Evolutionary conservation across 2,888 invertebrate genomes (phyloP).

Genomic region (Drosophila nr. perissopoda): DNA sequence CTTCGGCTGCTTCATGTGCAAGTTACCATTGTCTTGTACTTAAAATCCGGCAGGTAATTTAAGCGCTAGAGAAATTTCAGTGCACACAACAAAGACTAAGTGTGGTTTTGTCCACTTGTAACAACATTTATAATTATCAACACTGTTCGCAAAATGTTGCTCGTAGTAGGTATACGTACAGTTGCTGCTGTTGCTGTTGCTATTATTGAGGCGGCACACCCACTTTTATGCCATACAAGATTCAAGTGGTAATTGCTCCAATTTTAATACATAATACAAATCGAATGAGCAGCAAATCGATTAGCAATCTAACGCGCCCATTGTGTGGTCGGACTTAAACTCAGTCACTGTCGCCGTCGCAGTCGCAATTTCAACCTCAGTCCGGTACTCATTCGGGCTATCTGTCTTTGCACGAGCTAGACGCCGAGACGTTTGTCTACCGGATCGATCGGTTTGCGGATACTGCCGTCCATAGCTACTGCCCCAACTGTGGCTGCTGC

Average conservation of each 20-base stretch:
- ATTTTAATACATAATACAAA: conserved; percentile 80
- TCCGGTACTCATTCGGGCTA: conserved; percentile 12
- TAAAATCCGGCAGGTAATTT: conserved; percentile 72
- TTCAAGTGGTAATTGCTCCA: conserved; percentile 81
- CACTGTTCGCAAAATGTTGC: conserved; percentile 66
- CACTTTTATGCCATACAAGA: conserved; percentile 78
- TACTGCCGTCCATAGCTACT: conserved; percentile 53
- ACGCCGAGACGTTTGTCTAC: conserved; percentile 73
- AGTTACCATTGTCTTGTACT: conserved; percentile 49
- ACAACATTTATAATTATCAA: conserved; percentile 75
- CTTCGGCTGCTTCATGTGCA: conserved; percentile 41
- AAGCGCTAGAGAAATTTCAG: conserved; percentile 75
- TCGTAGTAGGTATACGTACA: conserved; percentile 36
- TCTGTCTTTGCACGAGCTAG: conserved; percentile 62
- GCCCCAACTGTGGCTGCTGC: conserved; percentile 2
- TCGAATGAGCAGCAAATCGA: conserved; percentile 80
- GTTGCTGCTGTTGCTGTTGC: conserved; percentile 28
- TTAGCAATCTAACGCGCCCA: conserved; percentile 81
- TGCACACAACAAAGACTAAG: conserved; percentile 44
- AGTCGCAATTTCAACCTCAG: conserved; percentile 15
- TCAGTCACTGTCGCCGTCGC: conserved; percentile 7
- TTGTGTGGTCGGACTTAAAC: conserved; percentile 74
- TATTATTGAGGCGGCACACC: conserved; percentile 64
- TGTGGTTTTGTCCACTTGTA: conserved; percentile 64
- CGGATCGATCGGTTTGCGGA: conserved; percentile 74